Percentiles rank a stretch among this genome's conserved stretches.
Conservation (phyloP, 2,113 vertebrate genomes). For the Clinocottus analis region DNA sequence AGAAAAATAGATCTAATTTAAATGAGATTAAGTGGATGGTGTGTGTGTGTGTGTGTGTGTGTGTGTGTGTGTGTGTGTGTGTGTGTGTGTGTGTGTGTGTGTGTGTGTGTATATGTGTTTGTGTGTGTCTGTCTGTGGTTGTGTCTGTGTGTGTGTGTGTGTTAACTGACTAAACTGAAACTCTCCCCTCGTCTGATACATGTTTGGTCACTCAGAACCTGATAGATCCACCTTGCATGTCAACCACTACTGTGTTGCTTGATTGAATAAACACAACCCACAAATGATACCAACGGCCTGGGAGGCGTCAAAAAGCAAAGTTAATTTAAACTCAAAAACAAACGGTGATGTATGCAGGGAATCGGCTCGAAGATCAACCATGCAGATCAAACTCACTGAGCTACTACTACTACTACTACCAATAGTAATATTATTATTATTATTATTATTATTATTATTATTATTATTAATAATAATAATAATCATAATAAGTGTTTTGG, state of each 20-base stretch:
- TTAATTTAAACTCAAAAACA: not conserved
- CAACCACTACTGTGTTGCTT: not conserved
- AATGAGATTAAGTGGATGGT: not conserved
- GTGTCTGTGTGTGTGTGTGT: not conserved
- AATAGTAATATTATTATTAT: too few species aligned
- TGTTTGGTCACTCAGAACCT: not conserved
- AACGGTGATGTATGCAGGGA: not conserved
- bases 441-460: too few species aligned
- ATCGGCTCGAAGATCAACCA: not conserved
- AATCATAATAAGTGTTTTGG: too few species aligned
- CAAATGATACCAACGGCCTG: too few species aligned
- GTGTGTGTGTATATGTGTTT: too few species aligned
- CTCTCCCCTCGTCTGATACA: not conserved
- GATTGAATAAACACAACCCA: not conserved
- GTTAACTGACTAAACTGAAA: not conserved
- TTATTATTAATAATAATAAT: too few species aligned
- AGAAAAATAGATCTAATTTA: not conserved
- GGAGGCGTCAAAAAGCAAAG: not conserved
- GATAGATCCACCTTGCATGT: too few species aligned
- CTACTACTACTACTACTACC: too few species aligned
- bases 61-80: too few species aligned
- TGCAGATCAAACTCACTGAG: not conserved
- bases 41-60: too few species aligned
- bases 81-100: too few species aligned
- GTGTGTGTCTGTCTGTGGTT: too few species aligned